A percentile compares a stretch with the other conserved stretches of the same genome.
Evolutionary conservation across 1,140 invertebrate species (phyloP).

Genomic region (Saccostrea cuccullata): DNA sequence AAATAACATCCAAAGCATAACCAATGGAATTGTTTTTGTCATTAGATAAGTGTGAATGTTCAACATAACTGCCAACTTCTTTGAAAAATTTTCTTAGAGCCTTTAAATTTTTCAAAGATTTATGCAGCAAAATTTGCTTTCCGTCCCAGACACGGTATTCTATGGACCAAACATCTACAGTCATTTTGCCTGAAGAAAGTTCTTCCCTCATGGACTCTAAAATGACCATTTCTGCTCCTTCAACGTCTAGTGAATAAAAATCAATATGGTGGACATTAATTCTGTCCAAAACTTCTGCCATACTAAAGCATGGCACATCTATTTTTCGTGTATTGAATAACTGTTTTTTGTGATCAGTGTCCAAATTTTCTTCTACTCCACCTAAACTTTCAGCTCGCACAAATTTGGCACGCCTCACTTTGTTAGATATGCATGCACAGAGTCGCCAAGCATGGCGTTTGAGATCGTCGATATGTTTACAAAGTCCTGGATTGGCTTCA

Average conservation of each 20-base stretch:
- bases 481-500: neutral
- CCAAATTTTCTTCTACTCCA: neutral
- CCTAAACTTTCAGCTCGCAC: neutral
- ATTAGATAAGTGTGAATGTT: conserved; percentile 39
- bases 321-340: neutral
- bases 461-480: conserved; percentile 3
- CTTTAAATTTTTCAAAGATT: neutral
- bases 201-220: conserved; percentile 34
- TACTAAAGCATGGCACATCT: neutral
- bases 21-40: neutral
- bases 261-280: conserved; percentile 13
- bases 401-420: neutral
- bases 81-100: neutral
- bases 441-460: conserved; percentile 17
- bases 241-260: conserved; percentile 43
- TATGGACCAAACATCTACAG: conserved; percentile 42
- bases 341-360: neutral
- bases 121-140: neutral
- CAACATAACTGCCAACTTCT: conserved; percentile 20
- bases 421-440: conserved; percentile 20
- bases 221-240: conserved; percentile 21
- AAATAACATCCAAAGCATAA: conserved; percentile 32
- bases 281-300: neutral
- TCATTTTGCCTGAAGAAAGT: neutral
- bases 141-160: conserved; percentile 31